These are phyloP conservation scores for Holacanthella duospinosa DNA, from an alignment of 2,888 invertebrate species.

Conservation along the genomic window DNA sequence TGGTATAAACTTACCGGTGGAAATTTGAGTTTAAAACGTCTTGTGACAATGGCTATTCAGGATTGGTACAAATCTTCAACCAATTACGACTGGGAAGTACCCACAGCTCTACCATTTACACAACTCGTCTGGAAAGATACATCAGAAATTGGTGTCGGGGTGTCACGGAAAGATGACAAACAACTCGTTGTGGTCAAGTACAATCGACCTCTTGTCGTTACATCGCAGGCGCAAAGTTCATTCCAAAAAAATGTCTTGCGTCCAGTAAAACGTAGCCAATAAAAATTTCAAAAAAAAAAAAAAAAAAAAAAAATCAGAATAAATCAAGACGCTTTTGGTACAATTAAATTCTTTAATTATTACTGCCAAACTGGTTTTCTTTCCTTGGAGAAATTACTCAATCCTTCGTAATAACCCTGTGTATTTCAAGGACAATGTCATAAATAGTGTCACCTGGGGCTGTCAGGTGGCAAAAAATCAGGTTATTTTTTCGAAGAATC, in stretches of 20 bases:
- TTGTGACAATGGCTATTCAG: not conserved
- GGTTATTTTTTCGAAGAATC: too few species aligned
- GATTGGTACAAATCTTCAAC: not conserved
- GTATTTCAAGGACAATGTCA: too few species aligned
- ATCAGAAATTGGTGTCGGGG: constrained; percentile 25
- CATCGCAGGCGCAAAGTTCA: not conserved
- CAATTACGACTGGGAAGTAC: constrained; percentile 23
- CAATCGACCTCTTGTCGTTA: not conserved
- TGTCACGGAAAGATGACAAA: constrained; percentile 8
- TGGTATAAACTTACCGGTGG: not conserved
- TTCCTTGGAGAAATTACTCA: too few species aligned
- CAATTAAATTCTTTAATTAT: too few species aligned
- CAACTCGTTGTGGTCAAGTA: not conserved
- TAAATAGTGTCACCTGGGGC: too few species aligned
- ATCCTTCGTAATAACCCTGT: too few species aligned
- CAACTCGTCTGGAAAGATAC: constrained; percentile 28
- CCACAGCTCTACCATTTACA: constrained; percentile 27
- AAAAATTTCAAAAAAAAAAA: too few species aligned
- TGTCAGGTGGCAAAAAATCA: too few species aligned
- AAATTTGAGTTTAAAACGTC: not conserved
- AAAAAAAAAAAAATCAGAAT: too few species aligned
- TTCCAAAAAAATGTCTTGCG: not conserved
- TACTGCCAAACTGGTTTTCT: too few species aligned
- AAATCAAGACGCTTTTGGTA: too few species aligned
- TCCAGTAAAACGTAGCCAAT: not conserved